Conservation (phyloP, 2,113 vertebrate genomes). For the Colaptes auratus region DNA sequence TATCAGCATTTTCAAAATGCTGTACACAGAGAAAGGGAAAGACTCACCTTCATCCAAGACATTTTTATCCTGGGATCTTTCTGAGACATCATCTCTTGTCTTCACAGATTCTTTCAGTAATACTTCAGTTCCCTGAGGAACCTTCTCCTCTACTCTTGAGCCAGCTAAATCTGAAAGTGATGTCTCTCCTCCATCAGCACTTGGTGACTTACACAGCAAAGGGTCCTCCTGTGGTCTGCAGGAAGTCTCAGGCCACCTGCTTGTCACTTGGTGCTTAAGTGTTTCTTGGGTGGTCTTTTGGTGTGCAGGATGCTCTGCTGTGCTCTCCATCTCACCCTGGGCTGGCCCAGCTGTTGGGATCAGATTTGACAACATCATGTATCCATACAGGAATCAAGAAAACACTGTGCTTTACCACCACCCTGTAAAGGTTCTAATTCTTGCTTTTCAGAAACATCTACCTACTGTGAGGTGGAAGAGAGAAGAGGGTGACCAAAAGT, state of each 20-base stretch:
- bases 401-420: neutral
- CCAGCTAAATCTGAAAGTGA: neutral
- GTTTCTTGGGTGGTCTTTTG: neutral
- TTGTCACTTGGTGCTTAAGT: neutral
- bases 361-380: neutral
- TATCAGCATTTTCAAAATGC: neutral
- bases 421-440: neutral
- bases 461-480: neutral
- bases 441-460: neutral
- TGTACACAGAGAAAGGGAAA: neutral
- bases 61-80: neutral
- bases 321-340: neutral
- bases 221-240: neutral
- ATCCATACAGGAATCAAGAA: neutral
- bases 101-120: too few relatives aligned
- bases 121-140: neutral
- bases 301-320: neutral
- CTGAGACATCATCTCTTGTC: neutral
- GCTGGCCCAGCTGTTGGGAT: conserved; percentile 18
- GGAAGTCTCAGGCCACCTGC: neutral
- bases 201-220: neutral
- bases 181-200: neutral
- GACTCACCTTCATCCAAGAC: conserved; percentile 2
- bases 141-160: neutral
- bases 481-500: neutral